A percentile compares a stretch with the other conserved stretches of the same genome.
Evolutionary conservation across 1,140 invertebrate genomes (phyloP).

Genomic region (Mylabris phalerata): DNA sequence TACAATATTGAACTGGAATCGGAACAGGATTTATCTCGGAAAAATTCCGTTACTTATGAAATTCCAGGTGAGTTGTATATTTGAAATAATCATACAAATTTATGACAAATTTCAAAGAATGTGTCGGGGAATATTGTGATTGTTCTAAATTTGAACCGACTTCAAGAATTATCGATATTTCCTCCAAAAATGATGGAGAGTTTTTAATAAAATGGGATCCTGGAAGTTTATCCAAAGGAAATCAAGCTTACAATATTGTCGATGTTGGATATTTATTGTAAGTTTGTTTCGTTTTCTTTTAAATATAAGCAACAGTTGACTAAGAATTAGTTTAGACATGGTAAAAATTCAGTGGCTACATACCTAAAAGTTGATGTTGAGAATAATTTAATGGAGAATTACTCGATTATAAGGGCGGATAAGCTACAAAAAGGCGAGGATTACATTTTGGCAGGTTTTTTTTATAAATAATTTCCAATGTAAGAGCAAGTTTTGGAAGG

Average conservation of each 20-base stretch:
- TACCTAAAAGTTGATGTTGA: neutral
- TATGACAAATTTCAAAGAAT: neutral
- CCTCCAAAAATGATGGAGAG: neutral
- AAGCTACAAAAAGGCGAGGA: neutral
- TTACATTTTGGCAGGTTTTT: neutral
- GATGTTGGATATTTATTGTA: neutral
- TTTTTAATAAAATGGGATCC: conserved; percentile 4
- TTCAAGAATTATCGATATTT: neutral
- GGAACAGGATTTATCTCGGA: neutral
- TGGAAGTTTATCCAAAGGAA: neutral
- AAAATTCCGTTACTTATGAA: too few species aligned
- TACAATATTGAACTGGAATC: neutral
- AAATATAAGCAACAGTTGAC: neutral
- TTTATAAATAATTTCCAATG: conserved; percentile 4
- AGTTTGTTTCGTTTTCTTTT: neutral
- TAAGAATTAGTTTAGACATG: neutral
- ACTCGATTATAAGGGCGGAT: neutral
- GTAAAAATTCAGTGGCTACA: neutral
- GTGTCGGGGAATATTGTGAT: neutral
- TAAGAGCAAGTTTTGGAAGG: neutral
- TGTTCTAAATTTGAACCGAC: neutral
- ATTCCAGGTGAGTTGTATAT: too few species aligned
- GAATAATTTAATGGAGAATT: neutral
- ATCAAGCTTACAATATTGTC: neutral
- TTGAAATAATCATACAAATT: neutral